A percentile compares a stretch with the other conserved stretches of the same genome.
phyloP scores from a whole-genome alignment of 1,140 invertebrate species.

The Pseudomyrmex sp. region DNA sequence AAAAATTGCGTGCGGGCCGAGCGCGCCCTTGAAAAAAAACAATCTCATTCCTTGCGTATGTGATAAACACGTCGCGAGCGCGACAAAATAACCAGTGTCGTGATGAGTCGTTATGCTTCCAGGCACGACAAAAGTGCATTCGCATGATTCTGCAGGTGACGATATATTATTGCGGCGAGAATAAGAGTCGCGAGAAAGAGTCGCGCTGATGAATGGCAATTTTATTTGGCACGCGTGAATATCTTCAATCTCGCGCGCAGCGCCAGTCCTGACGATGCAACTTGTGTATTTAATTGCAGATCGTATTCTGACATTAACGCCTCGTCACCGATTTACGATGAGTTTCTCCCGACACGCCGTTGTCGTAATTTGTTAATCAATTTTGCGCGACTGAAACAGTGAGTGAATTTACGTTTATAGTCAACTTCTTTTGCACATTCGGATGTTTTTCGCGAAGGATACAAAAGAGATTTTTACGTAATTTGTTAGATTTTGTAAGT shows the following conservation, averaged over 20 bases:
- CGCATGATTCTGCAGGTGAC: conserved; percentile 35
- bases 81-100: conserved; percentile 48
- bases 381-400: not conserved
- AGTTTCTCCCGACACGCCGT: conserved; percentile 31
- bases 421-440: not conserved
- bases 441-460: too few species aligned
- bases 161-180: not conserved
- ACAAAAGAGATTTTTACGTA: too few species aligned
- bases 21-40: conserved; percentile 41
- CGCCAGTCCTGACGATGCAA: conserved; percentile 31
- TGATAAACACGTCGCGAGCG: conserved; percentile 50
- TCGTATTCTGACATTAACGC: not conserved
- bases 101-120: conserved; percentile 73
- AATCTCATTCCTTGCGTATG: conserved; percentile 64
- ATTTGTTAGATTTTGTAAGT: too few species aligned
- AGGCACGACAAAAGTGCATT: conserved; percentile 72
- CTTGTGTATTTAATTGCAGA: conserved; percentile 19
- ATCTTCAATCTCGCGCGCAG: conserved; percentile 4
- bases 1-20: conserved; percentile 66
- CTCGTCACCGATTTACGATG: not conserved
- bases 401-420: not conserved
- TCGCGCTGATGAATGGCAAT: conserved; percentile 18
- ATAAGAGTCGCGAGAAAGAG: conserved; percentile 8
- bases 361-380: conserved; percentile 5
- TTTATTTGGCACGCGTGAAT: conserved; percentile 43